Evolutionary conservation across 2,888 invertebrate genomes (phyloP).

Genomic region (Papilio gigon): DNA sequence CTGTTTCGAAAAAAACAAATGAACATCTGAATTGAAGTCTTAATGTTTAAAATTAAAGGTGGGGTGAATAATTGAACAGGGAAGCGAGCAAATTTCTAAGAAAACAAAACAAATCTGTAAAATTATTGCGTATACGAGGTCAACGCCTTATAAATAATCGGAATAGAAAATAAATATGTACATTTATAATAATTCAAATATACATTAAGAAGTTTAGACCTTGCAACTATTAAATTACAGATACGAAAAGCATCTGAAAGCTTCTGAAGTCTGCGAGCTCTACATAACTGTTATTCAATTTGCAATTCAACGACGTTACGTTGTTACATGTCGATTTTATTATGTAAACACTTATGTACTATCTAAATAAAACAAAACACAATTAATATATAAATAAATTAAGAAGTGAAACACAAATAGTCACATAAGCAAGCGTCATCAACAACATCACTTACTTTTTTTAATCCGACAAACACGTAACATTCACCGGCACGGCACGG

Average conservation of each 20-base stretch:
- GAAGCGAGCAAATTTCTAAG: too few relatives aligned
- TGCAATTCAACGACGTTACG: background rate
- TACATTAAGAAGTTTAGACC: too few relatives aligned
- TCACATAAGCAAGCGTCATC: background rate
- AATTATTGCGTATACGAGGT: too few relatives aligned
- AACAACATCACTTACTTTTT: conserved; percentile 24
- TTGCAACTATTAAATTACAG: too few relatives aligned
- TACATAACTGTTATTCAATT: background rate
- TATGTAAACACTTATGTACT: background rate
- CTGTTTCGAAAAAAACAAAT: too few relatives aligned
- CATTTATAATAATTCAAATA: too few relatives aligned
- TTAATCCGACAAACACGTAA: conserved; percentile 46
- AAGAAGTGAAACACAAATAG: background rate
- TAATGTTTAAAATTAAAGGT: too few relatives aligned
- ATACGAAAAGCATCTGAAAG: background rate
- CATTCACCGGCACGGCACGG: conserved; percentile 54
- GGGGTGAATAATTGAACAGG: too few relatives aligned
- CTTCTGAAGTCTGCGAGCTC: conserved; percentile 28
- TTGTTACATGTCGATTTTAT: background rate
- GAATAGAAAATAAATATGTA: too few relatives aligned
- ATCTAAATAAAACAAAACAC: background rate
- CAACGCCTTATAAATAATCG: too few relatives aligned
- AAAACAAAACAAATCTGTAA: too few relatives aligned
- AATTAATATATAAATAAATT: background rate
- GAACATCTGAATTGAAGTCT: too few relatives aligned